Base-by-base conservation (phyloP, 2,888 invertebrate species). In the Odontocerum albicorne region DNA sequence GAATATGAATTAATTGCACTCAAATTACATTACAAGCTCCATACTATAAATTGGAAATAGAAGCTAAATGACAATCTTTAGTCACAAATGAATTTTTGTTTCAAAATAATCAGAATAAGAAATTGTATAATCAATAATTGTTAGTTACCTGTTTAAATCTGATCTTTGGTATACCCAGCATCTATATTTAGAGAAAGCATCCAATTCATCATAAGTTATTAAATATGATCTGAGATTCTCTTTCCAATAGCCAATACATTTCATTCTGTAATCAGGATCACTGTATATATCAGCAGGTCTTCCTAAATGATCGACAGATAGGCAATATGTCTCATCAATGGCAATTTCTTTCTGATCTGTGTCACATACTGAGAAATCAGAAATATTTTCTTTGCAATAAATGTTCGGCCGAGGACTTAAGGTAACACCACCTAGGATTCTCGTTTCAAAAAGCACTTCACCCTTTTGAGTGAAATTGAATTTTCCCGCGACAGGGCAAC, bases 111-210 rank as follows among this genome's bases (percentile, higher is more conserved):
- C n/a, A n/a, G n/a, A n/a, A n/a, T n/a, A n/a, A n/a, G n/a, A n/a
- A n/a, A n/a, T n/a, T n/a, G n/a, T n/a, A n/a, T n/a, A n/a, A n/a
- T n/a, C n/a, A n/a, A n/a, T n/a, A n/a, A n/a, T n/a, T n/a, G n/a
- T n/a, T 19, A 20, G 17, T 2, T 76, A 65, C 97, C 87, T 69
- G 67, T 96, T 96, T 63, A 96, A 81, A 81, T 96, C 96, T 42
- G 94, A 88, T 66, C 97, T 81, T 71, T 97, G 96, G 72, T 96
- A 97, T 35, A 96, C 96, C 97, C 97, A 98, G 70, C 97, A 98
- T 65, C 96, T 86, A 70, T 96, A 98, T 70, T 89, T 92, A 2
- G 95, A 95, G 66, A 93, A 89, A 0, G 97, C 93, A 78, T 98
- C 97, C 65, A 96, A 80, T 68, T 95, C 95, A 70, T 98, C 97